Percentiles rank a stretch among this genome's conserved stretches.
These are phyloP conservation scores for Oophaga pumilio DNA, from an alignment of 2,113 vertebrate species.

Conservation along the genomic window DNA sequence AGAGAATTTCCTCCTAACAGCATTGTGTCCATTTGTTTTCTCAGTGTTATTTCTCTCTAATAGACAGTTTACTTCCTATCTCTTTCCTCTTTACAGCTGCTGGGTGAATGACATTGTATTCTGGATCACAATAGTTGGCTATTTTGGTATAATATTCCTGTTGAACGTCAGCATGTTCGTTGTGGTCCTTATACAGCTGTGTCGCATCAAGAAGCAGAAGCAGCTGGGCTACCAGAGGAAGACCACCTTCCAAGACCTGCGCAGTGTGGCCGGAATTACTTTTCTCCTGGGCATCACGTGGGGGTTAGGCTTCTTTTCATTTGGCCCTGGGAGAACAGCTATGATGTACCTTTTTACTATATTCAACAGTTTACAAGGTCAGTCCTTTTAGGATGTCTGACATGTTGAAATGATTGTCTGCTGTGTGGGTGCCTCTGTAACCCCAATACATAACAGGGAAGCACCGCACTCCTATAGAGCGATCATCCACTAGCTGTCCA, in stretches of 20 bases:
- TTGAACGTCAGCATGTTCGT: constrained; percentile 90
- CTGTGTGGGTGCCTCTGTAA: not conserved
- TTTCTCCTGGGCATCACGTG: constrained; percentile 94
- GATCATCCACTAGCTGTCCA: not conserved
- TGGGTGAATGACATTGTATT: constrained; percentile 88
- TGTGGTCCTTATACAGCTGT: constrained; percentile 90
- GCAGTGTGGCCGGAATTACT: constrained; percentile 85
- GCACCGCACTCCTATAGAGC: not conserved
- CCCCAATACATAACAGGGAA: not conserved
- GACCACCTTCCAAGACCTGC: constrained; percentile 81
- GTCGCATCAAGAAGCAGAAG: constrained; percentile 91
- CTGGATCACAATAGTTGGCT: constrained; percentile 90
- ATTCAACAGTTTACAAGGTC: constrained; percentile 94
- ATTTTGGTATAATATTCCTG: constrained; percentile 85
- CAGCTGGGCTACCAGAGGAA: constrained; percentile 85
- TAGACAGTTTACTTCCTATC: not conserved
- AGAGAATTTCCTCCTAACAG: too few relatives aligned
- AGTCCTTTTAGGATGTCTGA: constrained; percentile 49
- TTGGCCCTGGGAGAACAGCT: constrained; percentile 81
- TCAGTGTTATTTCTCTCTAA: not conserved
- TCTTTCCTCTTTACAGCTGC: constrained; percentile 77
- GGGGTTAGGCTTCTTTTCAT: constrained; percentile 94
- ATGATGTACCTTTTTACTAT: constrained; percentile 93
- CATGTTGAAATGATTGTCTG: not conserved
- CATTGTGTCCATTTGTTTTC: too few relatives aligned